These are phyloP conservation scores for Dendroctonus valens DNA, from an alignment of 1,140 invertebrate species.

Conservation along the genomic window DNA sequence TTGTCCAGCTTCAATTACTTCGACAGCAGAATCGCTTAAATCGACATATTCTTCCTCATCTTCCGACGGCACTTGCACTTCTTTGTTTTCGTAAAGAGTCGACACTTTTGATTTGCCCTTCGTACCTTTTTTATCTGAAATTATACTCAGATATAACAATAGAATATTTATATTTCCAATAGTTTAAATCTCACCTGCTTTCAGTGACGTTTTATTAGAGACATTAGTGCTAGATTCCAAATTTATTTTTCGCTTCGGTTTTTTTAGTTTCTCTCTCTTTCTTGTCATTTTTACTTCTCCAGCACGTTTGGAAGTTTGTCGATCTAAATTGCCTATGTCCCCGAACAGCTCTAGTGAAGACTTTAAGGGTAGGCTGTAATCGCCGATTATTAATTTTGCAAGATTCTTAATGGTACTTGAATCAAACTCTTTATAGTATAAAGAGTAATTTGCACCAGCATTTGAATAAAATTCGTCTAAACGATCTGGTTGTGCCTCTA, in stretches of 20 bases:
- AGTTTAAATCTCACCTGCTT: background rate
- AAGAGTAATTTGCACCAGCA: conserved; percentile 55
- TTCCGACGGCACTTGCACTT: conserved; percentile 39
- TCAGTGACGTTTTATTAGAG: background rate
- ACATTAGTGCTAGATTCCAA: conserved; percentile 4
- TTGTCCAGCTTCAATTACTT: conserved; percentile 51
- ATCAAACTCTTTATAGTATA: conserved; percentile 58
- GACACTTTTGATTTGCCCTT: conserved; percentile 31
- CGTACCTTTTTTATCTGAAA: conserved; percentile 34
- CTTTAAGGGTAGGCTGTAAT: conserved; percentile 52
- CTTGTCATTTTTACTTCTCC: conserved; percentile 13
- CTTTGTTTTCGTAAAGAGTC: conserved; percentile 40
- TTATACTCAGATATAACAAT: background rate
- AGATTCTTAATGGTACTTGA: conserved; percentile 55
- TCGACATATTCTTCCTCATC: conserved; percentile 30
- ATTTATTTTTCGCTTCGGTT: conserved; percentile 29
- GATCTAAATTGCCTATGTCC: background rate
- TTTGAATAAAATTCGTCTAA: conserved; percentile 59
- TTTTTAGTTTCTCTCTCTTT: conserved; percentile 31
- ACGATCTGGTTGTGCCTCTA: conserved; percentile 50
- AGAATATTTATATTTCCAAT: too few relatives aligned
- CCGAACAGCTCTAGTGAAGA: conserved; percentile 45
- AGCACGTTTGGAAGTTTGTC: background rate
- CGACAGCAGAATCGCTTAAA: conserved; percentile 4
- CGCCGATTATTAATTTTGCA: conserved; percentile 57